These are phyloP conservation scores for Ptychobarbus kaznakovi DNA, from an alignment of 2,797 vertebrate genomes.

Conservation along the genomic window DNA sequence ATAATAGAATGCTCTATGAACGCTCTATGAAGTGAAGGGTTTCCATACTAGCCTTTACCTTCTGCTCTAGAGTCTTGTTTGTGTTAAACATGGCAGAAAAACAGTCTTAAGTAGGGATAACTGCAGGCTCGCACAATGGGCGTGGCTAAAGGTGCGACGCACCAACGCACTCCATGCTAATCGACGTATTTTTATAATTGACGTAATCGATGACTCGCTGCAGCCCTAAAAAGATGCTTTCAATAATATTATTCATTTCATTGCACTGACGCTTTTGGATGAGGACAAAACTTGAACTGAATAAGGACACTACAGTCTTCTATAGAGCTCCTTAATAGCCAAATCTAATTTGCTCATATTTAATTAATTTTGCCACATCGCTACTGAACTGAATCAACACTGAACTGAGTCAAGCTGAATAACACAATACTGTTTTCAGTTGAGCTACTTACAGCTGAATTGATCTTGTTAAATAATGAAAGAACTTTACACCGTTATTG, in stretches of 20 bases:
- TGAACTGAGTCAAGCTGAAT: neutral
- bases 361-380: neutral
- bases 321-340: neutral
- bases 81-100: too few relatives aligned
- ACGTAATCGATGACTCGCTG: too few relatives aligned
- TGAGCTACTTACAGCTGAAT: neutral
- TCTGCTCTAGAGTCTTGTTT: too few relatives aligned
- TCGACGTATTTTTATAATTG: too few relatives aligned
- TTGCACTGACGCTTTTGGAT: neutral
- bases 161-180: too few relatives aligned
- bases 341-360: neutral
- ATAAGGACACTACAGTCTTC: neutral
- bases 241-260: neutral
- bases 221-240: too few relatives aligned
- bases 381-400: neutral
- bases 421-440: neutral
- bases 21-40: too few relatives aligned
- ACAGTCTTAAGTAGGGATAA: too few relatives aligned
- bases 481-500: neutral
- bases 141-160: too few relatives aligned
- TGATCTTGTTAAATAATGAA: neutral
- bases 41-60: too few relatives aligned
- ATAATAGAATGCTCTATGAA: too few relatives aligned
- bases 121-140: too few relatives aligned
- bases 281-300: neutral